These are phyloP conservation scores for Orientallactaga bullata DNA, from an alignment of 2,113 vertebrate species.

Conservation along the genomic window DNA sequence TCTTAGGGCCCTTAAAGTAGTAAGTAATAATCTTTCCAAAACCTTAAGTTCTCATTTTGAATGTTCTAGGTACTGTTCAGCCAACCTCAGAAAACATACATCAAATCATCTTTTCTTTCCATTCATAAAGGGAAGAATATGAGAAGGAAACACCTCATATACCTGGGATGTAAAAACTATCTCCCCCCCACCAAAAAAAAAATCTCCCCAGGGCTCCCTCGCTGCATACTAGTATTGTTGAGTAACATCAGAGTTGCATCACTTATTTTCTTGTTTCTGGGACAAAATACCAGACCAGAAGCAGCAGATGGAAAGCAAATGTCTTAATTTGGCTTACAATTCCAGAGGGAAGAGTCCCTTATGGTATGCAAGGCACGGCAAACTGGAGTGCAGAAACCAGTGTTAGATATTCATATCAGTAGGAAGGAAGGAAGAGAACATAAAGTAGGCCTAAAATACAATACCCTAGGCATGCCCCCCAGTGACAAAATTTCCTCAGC, in stretches of 20 bases:
- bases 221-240: background rate
- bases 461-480: too few species aligned
- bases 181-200: background rate
- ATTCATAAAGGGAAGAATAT: background rate
- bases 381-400: too few species aligned
- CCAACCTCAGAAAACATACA: background rate
- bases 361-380: too few species aligned
- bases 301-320: too few species aligned
- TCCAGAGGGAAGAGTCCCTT: too few species aligned
- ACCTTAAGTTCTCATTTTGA: background rate
- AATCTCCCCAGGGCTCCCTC: background rate
- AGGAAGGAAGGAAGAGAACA: too few species aligned
- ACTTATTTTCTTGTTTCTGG: too few species aligned
- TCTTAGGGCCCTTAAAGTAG: background rate
- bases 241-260: background rate
- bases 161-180: background rate
- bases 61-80: background rate
- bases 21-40: background rate
- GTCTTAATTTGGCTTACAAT: too few species aligned
- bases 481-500: too few species aligned
- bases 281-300: too few species aligned
- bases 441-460: too few species aligned
- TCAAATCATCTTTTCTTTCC: background rate
- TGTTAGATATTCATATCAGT: too few species aligned
- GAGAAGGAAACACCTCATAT: background rate